phyloP scores from a whole-genome alignment of 1,140 invertebrate species.

The Drosophila biarmipes region DNA sequence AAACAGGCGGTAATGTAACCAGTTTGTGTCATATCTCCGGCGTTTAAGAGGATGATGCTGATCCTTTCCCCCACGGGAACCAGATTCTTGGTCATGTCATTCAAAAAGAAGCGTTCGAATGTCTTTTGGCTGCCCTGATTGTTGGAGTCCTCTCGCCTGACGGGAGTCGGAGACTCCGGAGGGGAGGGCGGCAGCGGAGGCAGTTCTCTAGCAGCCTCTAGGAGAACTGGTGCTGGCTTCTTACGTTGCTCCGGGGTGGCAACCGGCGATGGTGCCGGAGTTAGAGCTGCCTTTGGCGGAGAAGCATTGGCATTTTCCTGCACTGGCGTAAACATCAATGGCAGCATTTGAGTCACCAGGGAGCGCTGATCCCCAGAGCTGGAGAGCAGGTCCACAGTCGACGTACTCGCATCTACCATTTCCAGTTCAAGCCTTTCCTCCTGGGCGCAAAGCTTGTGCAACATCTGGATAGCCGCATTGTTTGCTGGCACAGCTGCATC shows the following conservation, averaged over 20 bases:
- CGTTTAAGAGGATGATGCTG: constrained; percentile 16
- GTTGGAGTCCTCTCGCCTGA: background rate
- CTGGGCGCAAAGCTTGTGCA: constrained; percentile 11
- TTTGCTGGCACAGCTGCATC: constrained; percentile 26
- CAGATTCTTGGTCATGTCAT: constrained; percentile 17
- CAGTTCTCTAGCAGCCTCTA: background rate
- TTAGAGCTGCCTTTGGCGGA: background rate
- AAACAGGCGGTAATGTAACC: constrained; percentile 46
- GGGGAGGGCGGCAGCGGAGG: constrained; percentile 48
- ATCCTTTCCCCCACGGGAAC: constrained; percentile 29
- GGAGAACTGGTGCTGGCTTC: background rate
- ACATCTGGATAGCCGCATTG: constrained; percentile 10
- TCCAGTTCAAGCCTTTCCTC: constrained; percentile 12
- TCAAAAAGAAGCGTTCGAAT: constrained; percentile 31
- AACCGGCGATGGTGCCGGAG: background rate
- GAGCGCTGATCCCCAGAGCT: constrained; percentile 18
- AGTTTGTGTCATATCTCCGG: background rate
- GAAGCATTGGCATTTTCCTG: background rate
- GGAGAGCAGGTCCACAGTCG: constrained; percentile 35
- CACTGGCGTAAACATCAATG: constrained; percentile 37
- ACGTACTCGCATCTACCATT: constrained; percentile 1
- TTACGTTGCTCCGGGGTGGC: no score
- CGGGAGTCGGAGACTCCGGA: constrained; percentile 14
- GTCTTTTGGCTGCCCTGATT: background rate
- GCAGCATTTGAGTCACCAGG: constrained; percentile 42